phyloP scores from a whole-genome alignment of 2,888 invertebrate genomes.

The Elgonia sp. region DNA sequence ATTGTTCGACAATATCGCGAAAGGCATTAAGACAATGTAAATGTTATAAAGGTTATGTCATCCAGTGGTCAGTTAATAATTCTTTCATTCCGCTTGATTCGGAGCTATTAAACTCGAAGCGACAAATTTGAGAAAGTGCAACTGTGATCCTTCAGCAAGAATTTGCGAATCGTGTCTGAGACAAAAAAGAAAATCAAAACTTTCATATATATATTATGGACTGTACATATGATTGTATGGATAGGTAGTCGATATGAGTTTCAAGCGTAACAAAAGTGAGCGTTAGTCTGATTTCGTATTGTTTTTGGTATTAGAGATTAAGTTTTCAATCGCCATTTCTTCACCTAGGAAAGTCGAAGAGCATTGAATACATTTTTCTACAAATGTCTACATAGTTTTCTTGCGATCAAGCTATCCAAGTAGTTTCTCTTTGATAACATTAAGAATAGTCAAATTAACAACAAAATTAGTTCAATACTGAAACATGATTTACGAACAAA shows the following conservation, averaged over 20 bases:
- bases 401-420: background rate
- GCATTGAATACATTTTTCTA: conserved; percentile 37
- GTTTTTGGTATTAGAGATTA: conserved; percentile 11
- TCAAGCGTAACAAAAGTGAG: conserved; percentile 40
- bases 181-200: too few relatives aligned
- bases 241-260: conserved; percentile 1
- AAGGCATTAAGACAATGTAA: conserved; percentile 2
- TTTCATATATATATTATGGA: too few relatives aligned
- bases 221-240: conserved; percentile 39
- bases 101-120: conserved; percentile 42
- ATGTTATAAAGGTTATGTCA: conserved; percentile 3
- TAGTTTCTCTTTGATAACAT: background rate
- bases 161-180: conserved; percentile 54
- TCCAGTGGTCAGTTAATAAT: conserved; percentile 8
- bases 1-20: conserved; percentile 59
- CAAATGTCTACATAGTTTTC: background rate
- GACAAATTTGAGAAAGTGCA: too few relatives aligned
- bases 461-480: background rate
- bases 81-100: conserved; percentile 16
- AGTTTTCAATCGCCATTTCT: background rate
- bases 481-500: conserved; percentile 13
- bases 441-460: background rate
- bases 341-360: conserved; percentile 34
- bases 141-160: conserved; percentile 12
- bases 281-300: conserved; percentile 28